Base-by-base conservation (phyloP, 2,888 invertebrate species). In the Pardosa pseudoannulata region DNA sequence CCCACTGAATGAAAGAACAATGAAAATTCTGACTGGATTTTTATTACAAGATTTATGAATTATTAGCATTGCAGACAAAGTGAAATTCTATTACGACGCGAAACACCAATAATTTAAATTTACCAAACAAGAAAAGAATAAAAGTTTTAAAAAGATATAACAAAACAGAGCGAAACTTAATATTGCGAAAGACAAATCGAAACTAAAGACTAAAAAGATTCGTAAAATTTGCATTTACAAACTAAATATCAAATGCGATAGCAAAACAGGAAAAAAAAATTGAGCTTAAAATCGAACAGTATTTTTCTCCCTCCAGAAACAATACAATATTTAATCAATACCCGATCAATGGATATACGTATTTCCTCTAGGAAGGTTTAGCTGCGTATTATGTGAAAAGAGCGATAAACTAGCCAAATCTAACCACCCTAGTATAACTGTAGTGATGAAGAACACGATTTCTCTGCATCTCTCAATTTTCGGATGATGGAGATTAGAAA, bases 341-440 rank as follows among this genome's bases (percentile, higher is more conserved):
- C 5, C 23, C 56, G 56, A 56, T 56, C 56, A 56, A 56, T 56
- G 56, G 23, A 56, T 5, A 56, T 56, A 23, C 23, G 56, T 23
- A 23, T 23, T 11, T 3, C 23, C 1, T 56, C 23, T 7, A 19
- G 3, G 1, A 3, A 23, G 7, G 16, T 2, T 16, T 36, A 5
- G 11, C 2, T 46, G 16, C 23, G 23, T 23, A 2, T 16, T 16
- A 36, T 11, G 5, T 6, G 2, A 2, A 56, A 56, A 56, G 56
- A 56, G 56, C 56, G 56, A 56, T 56, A 56, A 56, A 19, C 1
- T 23, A 23, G 56, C 56, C 56, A 56, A 56, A 56, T 56, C 56
- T 56, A 23, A 56, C 56, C 56, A 56, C 7, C 23, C 56, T 23
- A 6, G 1, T 23, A 19, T 16, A 56, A 1, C 56, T 5, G 5